Evolutionary conservation across 1,140 invertebrate genomes (phyloP).

Genomic region (Plodia interpunctella): DNA sequence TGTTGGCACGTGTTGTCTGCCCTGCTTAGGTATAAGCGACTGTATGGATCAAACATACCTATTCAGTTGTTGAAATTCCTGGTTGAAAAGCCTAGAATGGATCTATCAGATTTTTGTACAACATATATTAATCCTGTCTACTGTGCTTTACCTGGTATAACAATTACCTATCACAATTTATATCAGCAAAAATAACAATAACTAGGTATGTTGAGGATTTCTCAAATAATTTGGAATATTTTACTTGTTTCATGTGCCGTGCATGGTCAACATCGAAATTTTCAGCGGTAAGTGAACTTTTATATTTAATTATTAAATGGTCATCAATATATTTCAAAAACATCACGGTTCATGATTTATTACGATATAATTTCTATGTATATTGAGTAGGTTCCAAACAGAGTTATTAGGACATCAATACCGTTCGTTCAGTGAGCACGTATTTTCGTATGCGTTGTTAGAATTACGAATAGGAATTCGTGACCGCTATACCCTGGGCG

Average conservation of each 20-base stretch:
- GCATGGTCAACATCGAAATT: constrained; percentile 20
- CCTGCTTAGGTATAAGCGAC: constrained; percentile 50
- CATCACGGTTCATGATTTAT: not conserved
- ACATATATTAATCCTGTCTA: not conserved
- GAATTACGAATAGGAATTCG: constrained; percentile 75
- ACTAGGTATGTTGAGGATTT: too few species aligned
- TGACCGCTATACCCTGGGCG: constrained; percentile 66
- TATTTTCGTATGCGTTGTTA: constrained; percentile 59
- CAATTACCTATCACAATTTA: too few species aligned
- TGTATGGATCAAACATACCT: not conserved
- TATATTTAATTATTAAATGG: too few species aligned
- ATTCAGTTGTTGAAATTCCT: not conserved
- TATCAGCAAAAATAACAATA: not conserved
- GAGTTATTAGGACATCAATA: constrained; percentile 64
- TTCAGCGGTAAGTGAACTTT: constrained; percentile 58
- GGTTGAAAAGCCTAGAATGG: not conserved
- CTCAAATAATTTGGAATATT: constrained; percentile 24
- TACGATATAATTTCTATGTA: not conserved
- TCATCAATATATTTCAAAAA: too few species aligned
- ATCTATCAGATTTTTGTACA: not conserved
- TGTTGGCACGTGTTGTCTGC: constrained; percentile 64
- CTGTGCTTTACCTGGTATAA: too few species aligned
- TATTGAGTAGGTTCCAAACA: not conserved
- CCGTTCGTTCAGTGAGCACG: constrained; percentile 59
- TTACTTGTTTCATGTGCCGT: constrained; percentile 67